Evolutionary conservation across 2,888 invertebrate species (phyloP), one percentile per base, ranked within the genome.

Genomic region (Drosophila tanythrix): DNA sequence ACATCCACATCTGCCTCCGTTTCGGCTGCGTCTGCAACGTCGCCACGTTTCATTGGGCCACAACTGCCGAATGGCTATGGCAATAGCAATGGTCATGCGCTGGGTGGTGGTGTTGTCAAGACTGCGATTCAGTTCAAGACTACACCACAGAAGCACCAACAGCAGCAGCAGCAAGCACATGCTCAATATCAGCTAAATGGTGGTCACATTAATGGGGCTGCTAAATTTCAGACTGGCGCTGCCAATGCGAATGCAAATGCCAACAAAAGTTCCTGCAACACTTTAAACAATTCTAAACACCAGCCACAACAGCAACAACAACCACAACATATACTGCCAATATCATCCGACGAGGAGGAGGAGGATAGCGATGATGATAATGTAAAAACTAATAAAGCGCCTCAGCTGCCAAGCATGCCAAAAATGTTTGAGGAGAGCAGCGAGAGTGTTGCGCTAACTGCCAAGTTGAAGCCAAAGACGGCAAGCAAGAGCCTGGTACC

Each of bases 401-500:
- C 88, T 38, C 90, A 91, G 89, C 89, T 93, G 86, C 93, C 93
- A 62, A 93, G 93, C 74, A 93, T 93, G 93, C 93, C 93, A 40
- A 92, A 89, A 62, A 82, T 92, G 67, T 83, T 82, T 62, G 83
- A 67, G 21, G 81, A 83, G 46, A 46, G 46, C n/a, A 64, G 60
- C 63, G 70, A 64, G 0, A 62, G 40, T 29, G 71, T 69, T 48
- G 68, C 68, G 11, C 80, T 62, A 63, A 76, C 78, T 80, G 78
- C 78, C 71, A 79, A 80, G 76, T 71, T 80, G 69, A 79, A 80
- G 78, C 86, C 84, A 81, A 83, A 85, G 74, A 64, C 84, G 73
- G 83, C 86, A 35, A 73, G 89, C 2, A 92, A 92, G 72, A 93
- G 93, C 69, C 92, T 95, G 63, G 95, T 95, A 66, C 95, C 95